Percentiles rank a stretch among this genome's conserved stretches.
phyloP scores from a whole-genome alignment of 2,888 invertebrate species.

The Lymantria monacha region DNA sequence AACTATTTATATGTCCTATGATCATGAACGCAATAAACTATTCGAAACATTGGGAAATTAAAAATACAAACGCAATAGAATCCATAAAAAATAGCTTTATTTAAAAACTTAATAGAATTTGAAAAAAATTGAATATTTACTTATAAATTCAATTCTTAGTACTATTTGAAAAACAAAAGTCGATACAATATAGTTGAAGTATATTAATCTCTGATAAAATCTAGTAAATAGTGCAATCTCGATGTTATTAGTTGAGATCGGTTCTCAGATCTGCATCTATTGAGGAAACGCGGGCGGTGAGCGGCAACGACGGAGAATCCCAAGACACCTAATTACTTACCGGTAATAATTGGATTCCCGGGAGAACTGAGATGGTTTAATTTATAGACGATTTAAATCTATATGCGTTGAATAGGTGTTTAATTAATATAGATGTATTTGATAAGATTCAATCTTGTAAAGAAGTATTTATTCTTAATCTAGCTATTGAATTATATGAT shows the following conservation, averaged over 20 bases:
- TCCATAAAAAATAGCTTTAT: too few species aligned
- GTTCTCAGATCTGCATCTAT: slow-evolving; percentile 36
- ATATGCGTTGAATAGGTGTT: slow-evolving; percentile 23
- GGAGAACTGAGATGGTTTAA: slow-evolving; percentile 31
- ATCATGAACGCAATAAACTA: too few species aligned
- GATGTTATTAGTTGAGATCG: slow-evolving; percentile 28
- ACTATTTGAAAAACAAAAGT: background rate
- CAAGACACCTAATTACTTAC: slow-evolving; percentile 45
- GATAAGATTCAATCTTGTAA: slow-evolving; percentile 6
- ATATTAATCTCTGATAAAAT: background rate
- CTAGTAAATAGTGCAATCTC: slow-evolving; percentile 2
- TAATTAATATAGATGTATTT: slow-evolving; percentile 21
- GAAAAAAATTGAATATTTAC: too few species aligned
- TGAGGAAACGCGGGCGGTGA: slow-evolving; percentile 26
- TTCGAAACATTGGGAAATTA: too few species aligned
- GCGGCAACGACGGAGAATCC: slow-evolving; percentile 24
- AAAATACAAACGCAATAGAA: too few species aligned
- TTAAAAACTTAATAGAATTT: too few species aligned
- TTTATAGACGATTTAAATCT: slow-evolving; percentile 34
- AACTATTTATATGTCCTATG: too few species aligned
- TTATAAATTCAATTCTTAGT: background rate
- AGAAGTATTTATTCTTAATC: too few species aligned
- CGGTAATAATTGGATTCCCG: slow-evolving; percentile 47
- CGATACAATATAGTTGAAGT: background rate
- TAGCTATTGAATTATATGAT: too few species aligned